These are phyloP conservation scores for Rousettus leschenaultii DNA, from an alignment of 2,113 vertebrate species.

Conservation along the genomic window DNA sequence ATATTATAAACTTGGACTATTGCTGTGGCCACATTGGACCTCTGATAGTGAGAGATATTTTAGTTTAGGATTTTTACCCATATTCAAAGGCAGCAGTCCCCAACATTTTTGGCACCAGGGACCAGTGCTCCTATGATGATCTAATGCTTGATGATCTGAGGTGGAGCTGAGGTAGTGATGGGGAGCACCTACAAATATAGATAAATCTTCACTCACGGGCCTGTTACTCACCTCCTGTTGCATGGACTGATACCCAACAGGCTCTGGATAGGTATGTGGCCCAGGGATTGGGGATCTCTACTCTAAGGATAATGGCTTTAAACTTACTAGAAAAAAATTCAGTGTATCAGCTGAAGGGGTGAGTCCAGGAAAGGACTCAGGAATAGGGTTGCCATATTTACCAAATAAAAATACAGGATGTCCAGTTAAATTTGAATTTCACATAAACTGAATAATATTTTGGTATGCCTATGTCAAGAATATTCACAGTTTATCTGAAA, in stretches of 20 bases:
- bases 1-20: not conserved
- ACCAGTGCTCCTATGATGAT: too few species aligned
- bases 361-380: not conserved
- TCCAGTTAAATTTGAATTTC: not conserved
- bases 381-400: not conserved
- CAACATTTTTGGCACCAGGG: too few species aligned
- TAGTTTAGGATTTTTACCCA: not conserved
- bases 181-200: too few species aligned
- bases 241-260: too few species aligned
- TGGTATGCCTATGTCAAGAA: not conserved
- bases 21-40: not conserved
- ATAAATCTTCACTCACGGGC: too few species aligned
- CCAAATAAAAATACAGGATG: not conserved
- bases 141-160: too few species aligned
- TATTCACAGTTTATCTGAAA: not conserved
- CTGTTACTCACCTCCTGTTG: too few species aligned
- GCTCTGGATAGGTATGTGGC: too few species aligned
- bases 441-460: not conserved
- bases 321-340: conserved; percentile 4
- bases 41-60: not conserved
- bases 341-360: not conserved
- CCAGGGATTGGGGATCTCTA: too few species aligned
- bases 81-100: not conserved
- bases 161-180: too few species aligned
- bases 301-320: not conserved